These are phyloP conservation scores for Drepanosiphum platanoidis DNA, from an alignment of 2,888 invertebrate species.

Conservation along the genomic window DNA sequence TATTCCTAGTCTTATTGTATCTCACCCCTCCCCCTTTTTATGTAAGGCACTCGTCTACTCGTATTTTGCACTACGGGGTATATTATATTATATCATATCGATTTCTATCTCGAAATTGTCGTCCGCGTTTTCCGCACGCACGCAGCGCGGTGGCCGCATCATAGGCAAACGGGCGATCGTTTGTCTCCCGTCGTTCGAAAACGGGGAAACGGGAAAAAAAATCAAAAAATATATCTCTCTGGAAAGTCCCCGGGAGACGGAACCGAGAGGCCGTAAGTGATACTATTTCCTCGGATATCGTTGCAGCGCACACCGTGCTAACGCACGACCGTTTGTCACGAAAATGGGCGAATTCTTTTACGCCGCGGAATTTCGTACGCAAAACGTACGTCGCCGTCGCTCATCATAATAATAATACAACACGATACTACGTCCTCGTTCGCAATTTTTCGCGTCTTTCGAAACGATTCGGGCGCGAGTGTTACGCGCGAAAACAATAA, in stretches of 20 bases:
- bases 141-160: background rate
- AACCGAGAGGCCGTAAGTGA: background rate
- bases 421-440: no score
- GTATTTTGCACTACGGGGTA: no score
- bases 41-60: no score
- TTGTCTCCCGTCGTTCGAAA: no score
- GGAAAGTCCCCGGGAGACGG: background rate
- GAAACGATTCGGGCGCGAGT: background rate
- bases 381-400: background rate
- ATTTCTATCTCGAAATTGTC: background rate
- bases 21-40: no score
- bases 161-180: no score
- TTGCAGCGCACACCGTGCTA: background rate
- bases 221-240: background rate
- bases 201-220: background rate
- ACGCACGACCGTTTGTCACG: constrained; percentile 3
- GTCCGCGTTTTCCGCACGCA: background rate
- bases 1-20: no score
- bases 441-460: background rate
- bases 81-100: background rate
- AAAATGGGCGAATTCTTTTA: background rate
- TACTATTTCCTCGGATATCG: background rate
- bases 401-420: no score
- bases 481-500: no score
- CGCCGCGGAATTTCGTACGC: background rate